Evolutionary conservation across 2,113 vertebrate species (phyloP).

Genomic region (Telmatochromis sp.): DNA sequence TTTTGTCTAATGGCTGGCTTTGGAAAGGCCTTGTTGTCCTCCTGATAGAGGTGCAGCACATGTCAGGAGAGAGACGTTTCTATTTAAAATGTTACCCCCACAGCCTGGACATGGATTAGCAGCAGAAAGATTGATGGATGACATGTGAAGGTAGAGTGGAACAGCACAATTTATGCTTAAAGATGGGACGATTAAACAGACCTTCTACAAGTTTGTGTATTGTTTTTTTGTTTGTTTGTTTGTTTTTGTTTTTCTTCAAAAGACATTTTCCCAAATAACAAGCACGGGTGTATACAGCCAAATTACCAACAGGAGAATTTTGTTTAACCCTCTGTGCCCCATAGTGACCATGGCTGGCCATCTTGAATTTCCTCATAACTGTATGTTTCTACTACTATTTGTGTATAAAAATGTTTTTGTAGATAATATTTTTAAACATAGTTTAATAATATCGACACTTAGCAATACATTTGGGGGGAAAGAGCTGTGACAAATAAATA

Average conservation of each 20-base stretch:
- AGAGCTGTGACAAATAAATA: not conserved
- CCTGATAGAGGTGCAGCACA: not conserved
- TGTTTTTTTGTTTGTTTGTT: not conserved
- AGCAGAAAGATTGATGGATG: not conserved
- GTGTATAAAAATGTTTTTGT: not conserved
- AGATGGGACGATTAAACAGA: not conserved
- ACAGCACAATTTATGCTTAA: not conserved
- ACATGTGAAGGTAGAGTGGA: not conserved
- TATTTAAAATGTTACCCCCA: not conserved
- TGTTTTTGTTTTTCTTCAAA: not conserved
- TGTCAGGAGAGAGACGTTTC: not conserved
- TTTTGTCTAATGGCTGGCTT: not conserved
- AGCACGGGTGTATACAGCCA: rapidly evolving
- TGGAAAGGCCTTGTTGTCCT: not conserved
- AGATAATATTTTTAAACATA: not conserved
- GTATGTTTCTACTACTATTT: not conserved
- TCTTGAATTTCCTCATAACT: not conserved
- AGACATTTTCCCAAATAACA: not conserved
- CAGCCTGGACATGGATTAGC: not conserved
- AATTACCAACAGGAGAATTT: not conserved
- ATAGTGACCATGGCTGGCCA: not conserved
- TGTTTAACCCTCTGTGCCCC: not conserved
- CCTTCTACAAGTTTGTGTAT: not conserved
- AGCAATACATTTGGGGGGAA: not conserved
- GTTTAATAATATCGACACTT: not conserved